These are phyloP conservation scores for Oreotrochilus melanogaster DNA, from an alignment of 2,113 vertebrate genomes.

Conservation along the genomic window DNA sequence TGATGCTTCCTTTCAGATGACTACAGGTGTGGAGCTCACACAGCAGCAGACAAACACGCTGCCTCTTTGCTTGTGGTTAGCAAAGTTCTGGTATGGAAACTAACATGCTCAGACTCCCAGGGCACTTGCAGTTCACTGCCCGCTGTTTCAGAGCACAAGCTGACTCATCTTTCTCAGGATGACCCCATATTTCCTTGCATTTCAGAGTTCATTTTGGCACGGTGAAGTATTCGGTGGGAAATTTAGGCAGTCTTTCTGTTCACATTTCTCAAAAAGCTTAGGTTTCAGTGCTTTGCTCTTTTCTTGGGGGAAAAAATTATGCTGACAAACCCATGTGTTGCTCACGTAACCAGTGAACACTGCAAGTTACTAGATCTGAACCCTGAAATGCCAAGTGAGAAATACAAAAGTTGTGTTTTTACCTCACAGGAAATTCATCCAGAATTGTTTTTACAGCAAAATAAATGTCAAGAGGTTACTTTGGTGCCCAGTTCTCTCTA, in stretches of 20 bases:
- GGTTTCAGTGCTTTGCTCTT: neutral
- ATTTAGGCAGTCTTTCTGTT: neutral
- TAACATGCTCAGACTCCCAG: neutral
- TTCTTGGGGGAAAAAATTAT: neutral
- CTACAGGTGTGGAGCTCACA: conserved; percentile 17
- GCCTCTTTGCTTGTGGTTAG: neutral
- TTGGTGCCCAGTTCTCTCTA: neutral
- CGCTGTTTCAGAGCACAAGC: neutral
- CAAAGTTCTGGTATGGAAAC: neutral
- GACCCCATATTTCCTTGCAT: neutral
- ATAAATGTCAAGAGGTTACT: neutral
- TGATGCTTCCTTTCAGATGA: conserved; percentile 23
- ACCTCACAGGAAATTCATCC: neutral
- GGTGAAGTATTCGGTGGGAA: neutral
- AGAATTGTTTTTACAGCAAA: neutral
- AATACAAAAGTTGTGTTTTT: neutral
- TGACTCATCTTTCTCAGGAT: neutral
- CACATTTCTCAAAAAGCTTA: neutral
- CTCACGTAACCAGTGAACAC: neutral
- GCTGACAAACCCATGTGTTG: neutral
- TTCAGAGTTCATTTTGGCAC: neutral
- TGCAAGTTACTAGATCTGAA: neutral
- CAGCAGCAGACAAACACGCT: neutral
- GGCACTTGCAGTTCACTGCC: neutral
- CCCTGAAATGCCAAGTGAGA: neutral